Evolutionary conservation across 2,888 invertebrate species (phyloP).

Genomic region (Polymixis flavicincta): DNA sequence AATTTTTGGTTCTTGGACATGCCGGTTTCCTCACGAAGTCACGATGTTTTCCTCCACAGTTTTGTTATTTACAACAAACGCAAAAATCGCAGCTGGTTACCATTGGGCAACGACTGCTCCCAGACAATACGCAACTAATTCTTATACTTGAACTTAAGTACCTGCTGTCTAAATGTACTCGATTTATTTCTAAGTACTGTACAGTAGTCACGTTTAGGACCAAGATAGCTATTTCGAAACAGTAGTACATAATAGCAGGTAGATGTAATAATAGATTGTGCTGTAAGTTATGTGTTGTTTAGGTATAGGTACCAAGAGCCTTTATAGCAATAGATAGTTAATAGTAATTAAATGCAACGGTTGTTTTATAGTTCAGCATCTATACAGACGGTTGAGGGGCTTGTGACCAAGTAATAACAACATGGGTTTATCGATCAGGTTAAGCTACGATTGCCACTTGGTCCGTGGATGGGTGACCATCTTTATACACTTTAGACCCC

Average conservation of each 20-base stretch:
- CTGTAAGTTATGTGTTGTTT: constrained; percentile 10
- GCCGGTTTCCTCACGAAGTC: no score
- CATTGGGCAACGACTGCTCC: no score
- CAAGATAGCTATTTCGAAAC: constrained; percentile 33
- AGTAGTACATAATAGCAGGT: constrained; percentile 15
- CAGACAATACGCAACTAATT: not conserved
- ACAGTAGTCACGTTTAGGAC: constrained; percentile 19
- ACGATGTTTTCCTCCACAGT: no score
- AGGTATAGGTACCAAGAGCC: not conserved
- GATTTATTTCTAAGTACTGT: constrained; percentile 21
- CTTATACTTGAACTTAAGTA: constrained; percentile 2
- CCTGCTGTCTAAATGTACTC: not conserved
- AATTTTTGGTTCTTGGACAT: no score
- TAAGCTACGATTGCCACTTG: no score
- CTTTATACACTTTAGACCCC: no score
- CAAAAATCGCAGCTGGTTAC: no score
- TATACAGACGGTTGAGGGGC: not conserved
- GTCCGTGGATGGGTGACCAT: no score
- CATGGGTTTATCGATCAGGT: no score
- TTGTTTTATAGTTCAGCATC: constrained; percentile 37
- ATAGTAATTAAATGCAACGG: constrained; percentile 43
- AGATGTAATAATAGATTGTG: constrained; percentile 48
- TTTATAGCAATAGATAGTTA: constrained; percentile 4
- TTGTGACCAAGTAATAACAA: no score
- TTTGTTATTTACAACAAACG: no score